These are phyloP conservation scores for Drosophila pseudotalamancana DNA, from an alignment of 2,888 invertebrate genomes.

Conservation along the genomic window DNA sequence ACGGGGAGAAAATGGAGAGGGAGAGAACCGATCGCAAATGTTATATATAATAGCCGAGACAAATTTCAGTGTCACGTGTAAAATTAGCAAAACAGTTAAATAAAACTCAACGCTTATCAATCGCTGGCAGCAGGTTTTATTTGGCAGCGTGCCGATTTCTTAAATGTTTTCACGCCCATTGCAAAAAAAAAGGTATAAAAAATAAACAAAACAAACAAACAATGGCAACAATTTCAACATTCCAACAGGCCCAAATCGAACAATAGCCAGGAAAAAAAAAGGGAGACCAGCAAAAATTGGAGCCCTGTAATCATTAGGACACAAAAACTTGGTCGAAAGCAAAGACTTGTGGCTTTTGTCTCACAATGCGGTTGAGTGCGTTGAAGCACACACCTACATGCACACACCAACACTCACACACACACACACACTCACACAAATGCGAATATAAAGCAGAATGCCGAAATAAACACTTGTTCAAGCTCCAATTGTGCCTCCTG, in stretches of 20 bases:
- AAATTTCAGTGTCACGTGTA: slow-evolving; percentile 5
- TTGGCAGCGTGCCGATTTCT: slow-evolving; percentile 6
- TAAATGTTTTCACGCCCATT: slow-evolving; percentile 59
- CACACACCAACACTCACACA: slow-evolving; percentile 5
- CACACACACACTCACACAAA: neutral
- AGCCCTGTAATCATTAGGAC: slow-evolving; percentile 70
- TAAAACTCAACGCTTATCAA: slow-evolving; percentile 50
- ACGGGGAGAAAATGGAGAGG: too few relatives aligned
- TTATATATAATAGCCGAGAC: neutral
- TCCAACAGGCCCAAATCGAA: slow-evolving; percentile 13
- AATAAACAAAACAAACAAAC: slow-evolving; percentile 46
- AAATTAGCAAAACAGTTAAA: slow-evolving; percentile 55
- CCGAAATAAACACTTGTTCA: slow-evolving; percentile 75
- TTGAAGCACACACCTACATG: slow-evolving; percentile 27
- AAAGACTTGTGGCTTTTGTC: slow-evolving; percentile 37
- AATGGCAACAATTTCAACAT: slow-evolving; percentile 51
- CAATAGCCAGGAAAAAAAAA: slow-evolving; percentile 13
- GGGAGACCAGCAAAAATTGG: slow-evolving; percentile 28
- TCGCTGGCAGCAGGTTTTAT: slow-evolving; percentile 3
- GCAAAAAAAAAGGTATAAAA: slow-evolving; percentile 45
- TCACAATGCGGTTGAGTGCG: slow-evolving; percentile 56
- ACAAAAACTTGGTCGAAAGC: slow-evolving; percentile 49
- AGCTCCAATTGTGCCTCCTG: slow-evolving; percentile 13
- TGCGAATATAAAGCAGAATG: slow-evolving; percentile 59
- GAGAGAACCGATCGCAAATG: neutral